A percentile compares a stretch with the other conserved stretches of the same genome.
Conservation (phyloP, 35 echinoderm and acorn worm species). For the Eucidaris tribuloides region DNA sequence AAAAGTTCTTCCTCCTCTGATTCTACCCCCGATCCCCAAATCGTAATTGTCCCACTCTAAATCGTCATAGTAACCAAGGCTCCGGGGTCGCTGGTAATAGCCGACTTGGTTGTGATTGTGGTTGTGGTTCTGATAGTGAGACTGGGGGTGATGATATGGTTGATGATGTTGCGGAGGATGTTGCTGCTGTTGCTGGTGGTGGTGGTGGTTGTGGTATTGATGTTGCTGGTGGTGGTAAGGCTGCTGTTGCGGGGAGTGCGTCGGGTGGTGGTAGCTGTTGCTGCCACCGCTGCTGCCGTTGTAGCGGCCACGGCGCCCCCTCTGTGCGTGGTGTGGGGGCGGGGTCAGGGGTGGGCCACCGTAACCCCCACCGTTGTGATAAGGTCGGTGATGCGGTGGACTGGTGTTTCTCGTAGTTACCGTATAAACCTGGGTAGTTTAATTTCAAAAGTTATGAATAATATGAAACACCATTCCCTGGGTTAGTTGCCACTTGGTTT, state of each 20-base stretch:
- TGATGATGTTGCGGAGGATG: slow-evolving; percentile 27
- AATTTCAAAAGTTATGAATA: too few species aligned
- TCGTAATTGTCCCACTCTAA: slow-evolving; percentile 99
- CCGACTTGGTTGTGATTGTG: neutral
- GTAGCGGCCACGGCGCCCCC: slow-evolving; percentile 25
- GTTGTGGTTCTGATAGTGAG: neutral
- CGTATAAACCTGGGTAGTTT: slow-evolving; percentile 2
- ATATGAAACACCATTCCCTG: too few species aligned
- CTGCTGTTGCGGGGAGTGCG: slow-evolving; percentile 20
- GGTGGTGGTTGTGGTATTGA: neutral
- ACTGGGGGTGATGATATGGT: slow-evolving; percentile 8
- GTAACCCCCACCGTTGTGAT: slow-evolving; percentile 22
- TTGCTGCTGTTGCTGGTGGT: slow-evolving; percentile 13
- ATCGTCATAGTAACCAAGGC: slow-evolving; percentile 26
- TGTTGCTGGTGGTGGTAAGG: neutral
- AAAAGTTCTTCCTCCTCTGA: slow-evolving; percentile 1
- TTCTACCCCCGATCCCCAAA: slow-evolving; percentile 47
- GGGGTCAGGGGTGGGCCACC: slow-evolving; percentile 11
- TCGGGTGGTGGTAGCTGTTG: neutral
- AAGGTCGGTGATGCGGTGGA: slow-evolving; percentile 27
- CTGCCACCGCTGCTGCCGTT: neutral
- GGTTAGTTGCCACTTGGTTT: too few species aligned
- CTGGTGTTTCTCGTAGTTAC: slow-evolving; percentile 9
- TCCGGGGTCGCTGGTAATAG: neutral
- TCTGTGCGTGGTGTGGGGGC: neutral